phyloP scores from a whole-genome alignment of 2,113 vertebrate species.

The Hirundichthys speculiger region DNA sequence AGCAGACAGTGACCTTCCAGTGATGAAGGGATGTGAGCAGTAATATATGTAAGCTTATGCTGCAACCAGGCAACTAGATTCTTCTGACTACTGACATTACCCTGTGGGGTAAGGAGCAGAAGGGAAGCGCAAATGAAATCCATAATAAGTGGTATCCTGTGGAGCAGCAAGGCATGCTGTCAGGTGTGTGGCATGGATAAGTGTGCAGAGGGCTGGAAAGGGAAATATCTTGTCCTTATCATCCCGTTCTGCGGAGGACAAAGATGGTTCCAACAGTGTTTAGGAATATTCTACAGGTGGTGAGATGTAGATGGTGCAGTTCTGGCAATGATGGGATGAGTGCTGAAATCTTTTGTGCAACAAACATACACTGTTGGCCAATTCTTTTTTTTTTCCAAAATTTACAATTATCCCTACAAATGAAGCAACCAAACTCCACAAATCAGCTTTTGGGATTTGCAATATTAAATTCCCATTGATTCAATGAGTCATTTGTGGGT shows the following conservation, averaged over 20 bases:
- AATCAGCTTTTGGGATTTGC: slow-evolving; percentile 9
- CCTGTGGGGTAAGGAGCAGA: background rate
- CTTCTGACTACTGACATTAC: too few relatives aligned
- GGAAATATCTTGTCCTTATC: slow-evolving; percentile 4
- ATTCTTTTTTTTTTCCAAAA: background rate
- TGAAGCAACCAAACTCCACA: slow-evolving; percentile 8
- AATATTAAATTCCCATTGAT: slow-evolving; percentile 37
- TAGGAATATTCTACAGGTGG: too few relatives aligned
- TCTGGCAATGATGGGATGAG: background rate
- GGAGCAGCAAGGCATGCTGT: background rate
- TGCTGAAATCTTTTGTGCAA: background rate
- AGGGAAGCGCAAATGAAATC: slow-evolving; percentile 5
- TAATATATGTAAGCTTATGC: slow-evolving; percentile 16
- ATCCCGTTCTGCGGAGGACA: background rate
- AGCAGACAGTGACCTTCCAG: slow-evolving; percentile 10
- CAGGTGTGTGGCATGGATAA: slow-evolving; percentile 5
- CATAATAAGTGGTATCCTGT: background rate
- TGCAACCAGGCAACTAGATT: background rate
- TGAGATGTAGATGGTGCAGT: too few relatives aligned
- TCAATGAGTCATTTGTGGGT: slow-evolving; percentile 30
- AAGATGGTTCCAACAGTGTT: too few relatives aligned
- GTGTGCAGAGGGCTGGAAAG: background rate
- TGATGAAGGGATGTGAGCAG: slow-evolving; percentile 18
- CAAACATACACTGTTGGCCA: background rate
- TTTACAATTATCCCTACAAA: slow-evolving; percentile 6